Evolutionary conservation across 2,113 vertebrate genomes (phyloP).

Genomic region (Aptenodytes forsteri): DNA sequence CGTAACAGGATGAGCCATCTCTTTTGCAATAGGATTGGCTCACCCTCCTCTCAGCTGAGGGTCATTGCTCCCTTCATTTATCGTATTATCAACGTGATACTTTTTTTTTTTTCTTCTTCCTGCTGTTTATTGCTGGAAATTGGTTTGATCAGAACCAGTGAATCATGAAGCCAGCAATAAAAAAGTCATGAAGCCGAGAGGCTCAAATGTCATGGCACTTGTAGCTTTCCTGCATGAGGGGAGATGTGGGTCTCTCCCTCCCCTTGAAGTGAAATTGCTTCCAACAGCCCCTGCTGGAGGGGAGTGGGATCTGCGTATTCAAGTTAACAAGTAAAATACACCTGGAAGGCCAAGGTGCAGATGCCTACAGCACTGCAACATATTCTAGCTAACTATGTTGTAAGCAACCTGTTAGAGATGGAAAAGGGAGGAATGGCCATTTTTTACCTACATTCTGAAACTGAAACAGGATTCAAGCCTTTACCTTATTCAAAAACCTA

Average conservation of each 20-base stretch:
- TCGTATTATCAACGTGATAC: neutral
- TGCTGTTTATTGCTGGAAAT: constrained; percentile 31
- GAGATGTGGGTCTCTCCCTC: neutral
- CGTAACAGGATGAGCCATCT: neutral
- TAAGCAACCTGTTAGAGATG: neutral
- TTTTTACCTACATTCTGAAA: neutral
- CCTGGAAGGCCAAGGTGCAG: neutral
- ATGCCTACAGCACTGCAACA: neutral
- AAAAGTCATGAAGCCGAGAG: neutral
- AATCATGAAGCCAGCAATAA: constrained; percentile 21
- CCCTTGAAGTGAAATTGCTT: neutral
- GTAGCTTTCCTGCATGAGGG: neutral
- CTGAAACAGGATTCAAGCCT: neutral
- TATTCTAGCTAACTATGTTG: neutral
- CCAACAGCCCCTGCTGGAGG: neutral
- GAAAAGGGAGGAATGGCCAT: neutral
- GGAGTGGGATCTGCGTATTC: neutral
- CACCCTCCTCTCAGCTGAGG: neutral
- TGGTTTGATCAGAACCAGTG: constrained; percentile 13
- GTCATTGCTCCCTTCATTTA: constrained; percentile 4
- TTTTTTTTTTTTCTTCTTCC: neutral
- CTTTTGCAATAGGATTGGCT: neutral
- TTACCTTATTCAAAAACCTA: neutral
- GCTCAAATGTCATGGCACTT: neutral
- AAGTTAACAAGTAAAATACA: neutral